Conservation (phyloP, 2,113 vertebrate genomes). For the Hipposideros armiger region DNA sequence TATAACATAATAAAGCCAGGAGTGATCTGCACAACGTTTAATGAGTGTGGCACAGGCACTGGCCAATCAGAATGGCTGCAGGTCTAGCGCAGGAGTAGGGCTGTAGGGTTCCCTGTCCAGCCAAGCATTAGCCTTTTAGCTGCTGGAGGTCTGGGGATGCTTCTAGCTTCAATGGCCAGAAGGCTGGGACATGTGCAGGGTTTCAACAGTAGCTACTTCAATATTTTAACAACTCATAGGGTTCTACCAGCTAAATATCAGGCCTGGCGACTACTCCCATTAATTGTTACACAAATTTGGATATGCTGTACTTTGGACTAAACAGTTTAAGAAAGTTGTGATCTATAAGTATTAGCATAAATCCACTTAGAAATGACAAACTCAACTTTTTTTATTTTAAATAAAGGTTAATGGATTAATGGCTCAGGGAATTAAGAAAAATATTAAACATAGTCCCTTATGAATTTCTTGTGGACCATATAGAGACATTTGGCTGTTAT, state of each 20-base stretch:
- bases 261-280: background rate
- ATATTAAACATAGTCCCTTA: background rate
- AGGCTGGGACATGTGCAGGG: background rate
- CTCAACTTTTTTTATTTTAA: background rate
- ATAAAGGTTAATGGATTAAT: background rate
- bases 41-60: background rate
- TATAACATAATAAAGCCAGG: background rate
- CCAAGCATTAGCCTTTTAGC: background rate
- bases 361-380: slow-evolving; percentile 13
- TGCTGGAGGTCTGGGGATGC: background rate
- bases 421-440: background rate
- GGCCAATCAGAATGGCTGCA: background rate
- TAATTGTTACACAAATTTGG: background rate
- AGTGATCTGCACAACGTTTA: background rate
- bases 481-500: background rate
- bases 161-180: background rate
- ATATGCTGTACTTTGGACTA: background rate
- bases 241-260: background rate
- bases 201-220: background rate
- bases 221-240: background rate
- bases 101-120: no score
- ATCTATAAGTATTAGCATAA: background rate
- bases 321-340: slow-evolving; percentile 8
- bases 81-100: background rate
- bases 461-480: background rate